Conservation (phyloP, 2,113 vertebrate species). For the Orthonyx spaldingii region DNA sequence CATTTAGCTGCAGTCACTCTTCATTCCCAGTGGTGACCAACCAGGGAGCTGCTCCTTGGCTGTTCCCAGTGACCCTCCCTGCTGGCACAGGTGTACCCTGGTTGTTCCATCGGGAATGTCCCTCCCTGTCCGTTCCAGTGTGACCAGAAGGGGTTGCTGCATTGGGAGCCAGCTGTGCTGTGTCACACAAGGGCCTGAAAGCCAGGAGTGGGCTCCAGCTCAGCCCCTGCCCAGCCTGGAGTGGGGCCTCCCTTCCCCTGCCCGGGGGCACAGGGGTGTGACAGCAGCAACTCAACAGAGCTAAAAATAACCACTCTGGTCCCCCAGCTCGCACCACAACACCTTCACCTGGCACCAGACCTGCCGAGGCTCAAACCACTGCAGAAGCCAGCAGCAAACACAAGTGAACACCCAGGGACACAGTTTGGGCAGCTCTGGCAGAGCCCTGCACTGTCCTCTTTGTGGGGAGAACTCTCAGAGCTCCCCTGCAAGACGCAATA, state of each 20-base stretch:
- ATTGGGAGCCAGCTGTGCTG: background rate
- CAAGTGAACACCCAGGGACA: background rate
- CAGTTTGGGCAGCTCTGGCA: background rate
- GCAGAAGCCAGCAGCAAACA: background rate
- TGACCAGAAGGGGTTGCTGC: background rate
- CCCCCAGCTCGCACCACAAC: background rate
- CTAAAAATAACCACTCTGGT: background rate
- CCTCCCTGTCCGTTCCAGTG: accelerated
- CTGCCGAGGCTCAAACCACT: background rate
- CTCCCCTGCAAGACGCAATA: background rate
- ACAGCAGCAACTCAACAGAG: background rate
- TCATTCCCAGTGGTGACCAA: background rate
- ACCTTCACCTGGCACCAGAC: background rate
- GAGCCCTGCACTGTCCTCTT: background rate
- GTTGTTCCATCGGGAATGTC: background rate
- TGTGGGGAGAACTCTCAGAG: background rate
- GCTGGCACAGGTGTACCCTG: background rate
- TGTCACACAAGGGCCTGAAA: accelerated
- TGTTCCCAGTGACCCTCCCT: no score
- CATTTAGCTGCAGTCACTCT: background rate
- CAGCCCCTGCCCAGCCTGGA: background rate
- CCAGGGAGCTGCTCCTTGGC: background rate
- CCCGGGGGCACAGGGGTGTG: background rate
- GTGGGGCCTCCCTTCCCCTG: background rate
- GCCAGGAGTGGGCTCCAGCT: background rate